phyloP scores from a whole-genome alignment of 1,140 invertebrate species.

The Teleopsis dalmanni region DNA sequence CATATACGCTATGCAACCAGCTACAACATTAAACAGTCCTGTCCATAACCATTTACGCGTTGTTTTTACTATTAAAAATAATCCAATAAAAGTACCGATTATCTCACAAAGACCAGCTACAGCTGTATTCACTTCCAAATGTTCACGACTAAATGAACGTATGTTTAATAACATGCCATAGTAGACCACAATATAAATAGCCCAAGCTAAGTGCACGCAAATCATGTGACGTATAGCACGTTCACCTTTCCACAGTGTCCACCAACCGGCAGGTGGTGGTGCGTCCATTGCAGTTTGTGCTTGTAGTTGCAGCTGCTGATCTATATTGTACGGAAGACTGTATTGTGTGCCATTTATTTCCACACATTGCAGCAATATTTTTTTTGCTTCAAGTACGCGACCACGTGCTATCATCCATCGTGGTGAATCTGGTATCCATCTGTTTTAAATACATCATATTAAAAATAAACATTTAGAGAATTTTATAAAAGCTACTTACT shows the following conservation, averaged over 20 bases:
- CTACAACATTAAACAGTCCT: slow-evolving; percentile 37
- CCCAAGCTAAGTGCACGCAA: slow-evolving; percentile 38
- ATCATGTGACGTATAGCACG: slow-evolving; percentile 35
- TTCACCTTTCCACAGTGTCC: slow-evolving; percentile 39
- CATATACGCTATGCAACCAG: slow-evolving; percentile 34
- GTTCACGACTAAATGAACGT: slow-evolving; percentile 43
- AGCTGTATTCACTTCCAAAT: slow-evolving; percentile 41
- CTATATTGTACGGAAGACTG: slow-evolving; percentile 37
- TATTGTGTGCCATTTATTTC: slow-evolving; percentile 48
- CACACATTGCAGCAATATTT: slow-evolving; percentile 62
- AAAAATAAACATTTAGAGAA: neutral
- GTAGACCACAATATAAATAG: slow-evolving; percentile 43
- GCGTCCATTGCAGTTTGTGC: slow-evolving; percentile 37
- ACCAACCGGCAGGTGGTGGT: slow-evolving; percentile 38
- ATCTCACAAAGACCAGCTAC: slow-evolving; percentile 41
- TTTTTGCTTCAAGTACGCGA: slow-evolving; percentile 62
- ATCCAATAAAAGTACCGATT: slow-evolving; percentile 42
- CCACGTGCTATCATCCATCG: slow-evolving; percentile 74
- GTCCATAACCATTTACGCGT: slow-evolving; percentile 39
- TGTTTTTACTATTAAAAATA: slow-evolving; percentile 37
- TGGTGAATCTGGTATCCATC: slow-evolving; percentile 69
- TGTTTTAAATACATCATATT: slow-evolving; percentile 11
- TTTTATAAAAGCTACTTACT: slow-evolving; percentile 22
- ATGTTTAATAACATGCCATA: slow-evolving; percentile 46
- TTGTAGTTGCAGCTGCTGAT: slow-evolving; percentile 40